Conservation (phyloP, 2,797 vertebrate species). For the Leptodactylus fallax region DNA sequence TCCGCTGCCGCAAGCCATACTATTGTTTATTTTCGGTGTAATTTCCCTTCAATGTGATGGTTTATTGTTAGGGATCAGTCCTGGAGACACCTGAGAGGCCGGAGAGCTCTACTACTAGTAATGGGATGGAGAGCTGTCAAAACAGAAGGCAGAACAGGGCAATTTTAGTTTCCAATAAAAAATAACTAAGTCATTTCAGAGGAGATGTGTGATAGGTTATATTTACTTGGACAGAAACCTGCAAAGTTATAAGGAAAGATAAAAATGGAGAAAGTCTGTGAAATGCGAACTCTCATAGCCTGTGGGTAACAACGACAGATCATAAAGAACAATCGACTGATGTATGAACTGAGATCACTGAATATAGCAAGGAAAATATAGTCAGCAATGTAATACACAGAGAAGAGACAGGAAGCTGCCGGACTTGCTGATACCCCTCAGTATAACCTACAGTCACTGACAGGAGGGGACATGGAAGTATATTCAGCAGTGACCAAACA, state of each 20-base stretch:
- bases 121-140: neutral
- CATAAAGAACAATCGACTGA: neutral
- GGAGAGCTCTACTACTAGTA: neutral
- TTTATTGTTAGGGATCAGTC: neutral
- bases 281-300: neutral
- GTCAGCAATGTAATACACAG: neutral
- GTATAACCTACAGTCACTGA: neutral
- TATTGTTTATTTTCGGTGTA: neutral
- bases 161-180: no score
- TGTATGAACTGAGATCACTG: neutral
- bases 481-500: neutral
- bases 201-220: neutral
- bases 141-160: no score
- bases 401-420: neutral
- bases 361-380: neutral
- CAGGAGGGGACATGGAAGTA: neutral
- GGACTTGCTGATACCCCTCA: neutral
- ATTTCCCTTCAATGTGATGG: neutral
- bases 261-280: neutral
- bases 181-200: no score
- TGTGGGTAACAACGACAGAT: neutral
- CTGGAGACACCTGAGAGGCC: neutral
- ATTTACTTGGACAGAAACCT: neutral
- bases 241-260: neutral
- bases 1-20: neutral